These are phyloP conservation scores for Cottus gobio DNA, from an alignment of 2,113 vertebrate genomes.

Conservation along the genomic window DNA sequence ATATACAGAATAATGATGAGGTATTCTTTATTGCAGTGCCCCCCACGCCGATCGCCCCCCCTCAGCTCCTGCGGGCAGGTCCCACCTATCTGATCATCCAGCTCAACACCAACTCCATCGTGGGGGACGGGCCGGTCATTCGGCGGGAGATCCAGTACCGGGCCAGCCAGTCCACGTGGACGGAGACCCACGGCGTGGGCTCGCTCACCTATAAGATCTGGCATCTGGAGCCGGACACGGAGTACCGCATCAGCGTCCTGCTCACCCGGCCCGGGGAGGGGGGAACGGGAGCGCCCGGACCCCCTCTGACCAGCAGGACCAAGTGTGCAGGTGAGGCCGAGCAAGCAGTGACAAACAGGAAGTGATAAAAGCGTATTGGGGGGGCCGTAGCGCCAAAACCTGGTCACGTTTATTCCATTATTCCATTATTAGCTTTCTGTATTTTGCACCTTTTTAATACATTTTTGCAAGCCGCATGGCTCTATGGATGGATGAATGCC, in stretches of 20 bases:
- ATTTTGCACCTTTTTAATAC: neutral
- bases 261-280: conserved; percentile 95
- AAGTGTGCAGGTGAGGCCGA: conserved; percentile 92
- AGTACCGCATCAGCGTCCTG: conserved; percentile 95
- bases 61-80: conserved; percentile 92
- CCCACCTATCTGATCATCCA: conserved; percentile 97
- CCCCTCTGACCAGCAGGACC: conserved; percentile 93
- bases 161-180: conserved; percentile 91
- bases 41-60: conserved; percentile 92
- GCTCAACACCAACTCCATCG: conserved; percentile 96
- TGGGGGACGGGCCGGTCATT: conserved; percentile 93
- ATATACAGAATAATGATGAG: neutral
- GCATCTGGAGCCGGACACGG: conserved; percentile 96
- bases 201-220: conserved; percentile 96
- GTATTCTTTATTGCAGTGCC: conserved; percentile 83
- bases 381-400: neutral
- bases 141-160: conserved; percentile 96
- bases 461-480: neutral
- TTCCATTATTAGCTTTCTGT: neutral
- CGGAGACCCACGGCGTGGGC: conserved; percentile 92
- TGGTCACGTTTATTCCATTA: neutral
- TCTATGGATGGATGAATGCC: no score
- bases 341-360: neutral
- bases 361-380: no score
- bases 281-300: conserved; percentile 92